Conservation (phyloP, 1,140 invertebrate genomes). For the Drosophila kanapiae region DNA sequence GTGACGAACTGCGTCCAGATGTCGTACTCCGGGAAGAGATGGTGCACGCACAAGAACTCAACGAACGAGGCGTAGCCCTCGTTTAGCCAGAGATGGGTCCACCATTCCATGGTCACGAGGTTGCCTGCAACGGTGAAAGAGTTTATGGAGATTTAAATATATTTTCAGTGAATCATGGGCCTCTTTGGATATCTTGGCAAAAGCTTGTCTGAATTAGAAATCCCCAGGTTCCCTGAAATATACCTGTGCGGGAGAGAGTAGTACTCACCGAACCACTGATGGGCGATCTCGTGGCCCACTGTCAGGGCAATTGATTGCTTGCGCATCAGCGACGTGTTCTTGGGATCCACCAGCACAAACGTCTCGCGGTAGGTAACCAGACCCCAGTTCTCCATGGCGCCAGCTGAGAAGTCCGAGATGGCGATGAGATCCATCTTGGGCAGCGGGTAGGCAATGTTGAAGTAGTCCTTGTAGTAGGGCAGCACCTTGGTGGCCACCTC, state of each 20-base stretch:
- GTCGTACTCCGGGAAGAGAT: constrained; percentile 96
- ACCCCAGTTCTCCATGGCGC: constrained; percentile 99
- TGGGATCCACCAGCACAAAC: constrained; percentile 92
- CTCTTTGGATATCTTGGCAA: no score
- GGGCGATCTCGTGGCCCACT: constrained; percentile 95
- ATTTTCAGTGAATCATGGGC: constrained; percentile 1
- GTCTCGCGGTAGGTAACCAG: constrained; percentile 90
- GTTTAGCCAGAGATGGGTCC: constrained; percentile 95
- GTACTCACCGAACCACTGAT: constrained; percentile 93
- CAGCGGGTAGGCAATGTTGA: constrained; percentile 97
- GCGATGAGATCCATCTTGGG: constrained; percentile 98
- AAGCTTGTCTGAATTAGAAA: no score
- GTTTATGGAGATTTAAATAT: background rate
- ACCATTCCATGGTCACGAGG: constrained; percentile 96
- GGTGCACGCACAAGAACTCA: constrained; percentile 94
- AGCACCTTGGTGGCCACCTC: constrained; percentile 94
- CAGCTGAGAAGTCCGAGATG: constrained; percentile 95
- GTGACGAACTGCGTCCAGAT: constrained; percentile 97
- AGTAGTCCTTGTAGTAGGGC: constrained; percentile 97
- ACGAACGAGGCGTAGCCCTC: constrained; percentile 97
- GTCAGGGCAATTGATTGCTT: constrained; percentile 95
- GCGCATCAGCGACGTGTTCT: constrained; percentile 92
- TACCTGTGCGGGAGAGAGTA: no score
- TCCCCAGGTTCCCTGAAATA: no score
- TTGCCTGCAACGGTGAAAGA: constrained; percentile 75